Evolutionary conservation across 2,113 vertebrate genomes (phyloP).

Genomic region (Oryzias curvinotus): DNA sequence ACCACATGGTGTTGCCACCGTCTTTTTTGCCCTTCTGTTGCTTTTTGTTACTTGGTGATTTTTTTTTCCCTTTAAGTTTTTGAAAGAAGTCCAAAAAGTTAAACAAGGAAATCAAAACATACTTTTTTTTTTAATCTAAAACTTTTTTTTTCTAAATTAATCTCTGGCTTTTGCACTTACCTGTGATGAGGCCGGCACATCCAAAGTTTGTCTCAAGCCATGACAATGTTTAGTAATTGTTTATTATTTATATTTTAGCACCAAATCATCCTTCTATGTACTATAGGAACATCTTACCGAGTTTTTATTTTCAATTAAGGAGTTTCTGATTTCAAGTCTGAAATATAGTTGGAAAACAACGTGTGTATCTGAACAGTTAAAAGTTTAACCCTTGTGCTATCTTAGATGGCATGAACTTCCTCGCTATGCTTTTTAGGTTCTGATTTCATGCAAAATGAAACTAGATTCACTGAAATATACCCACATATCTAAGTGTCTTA

Average conservation of each 20-base stretch:
- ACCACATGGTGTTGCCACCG: neutral
- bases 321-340: neutral
- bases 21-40: neutral
- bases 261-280: neutral
- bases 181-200: too few species aligned
- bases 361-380: neutral
- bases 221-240: too few species aligned
- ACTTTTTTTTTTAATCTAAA: too few species aligned
- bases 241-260: neutral
- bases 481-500: too few species aligned
- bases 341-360: neutral
- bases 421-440: conserved; percentile 24
- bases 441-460: conserved; percentile 28
- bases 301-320: neutral
- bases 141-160: too few species aligned
- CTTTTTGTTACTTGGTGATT: too few species aligned
- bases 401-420: conserved; percentile 35
- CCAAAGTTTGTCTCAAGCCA: too few species aligned
- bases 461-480: conserved; percentile 5
- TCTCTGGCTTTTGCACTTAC: too few species aligned
- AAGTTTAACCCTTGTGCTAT: too few species aligned
- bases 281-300: neutral
- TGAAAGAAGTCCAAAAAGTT: too few species aligned
- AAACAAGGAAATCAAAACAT: too few species aligned
- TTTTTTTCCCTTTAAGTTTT: too few species aligned